Conservation (phyloP, 2,113 vertebrate genomes). For the Amphiprion percula region DNA sequence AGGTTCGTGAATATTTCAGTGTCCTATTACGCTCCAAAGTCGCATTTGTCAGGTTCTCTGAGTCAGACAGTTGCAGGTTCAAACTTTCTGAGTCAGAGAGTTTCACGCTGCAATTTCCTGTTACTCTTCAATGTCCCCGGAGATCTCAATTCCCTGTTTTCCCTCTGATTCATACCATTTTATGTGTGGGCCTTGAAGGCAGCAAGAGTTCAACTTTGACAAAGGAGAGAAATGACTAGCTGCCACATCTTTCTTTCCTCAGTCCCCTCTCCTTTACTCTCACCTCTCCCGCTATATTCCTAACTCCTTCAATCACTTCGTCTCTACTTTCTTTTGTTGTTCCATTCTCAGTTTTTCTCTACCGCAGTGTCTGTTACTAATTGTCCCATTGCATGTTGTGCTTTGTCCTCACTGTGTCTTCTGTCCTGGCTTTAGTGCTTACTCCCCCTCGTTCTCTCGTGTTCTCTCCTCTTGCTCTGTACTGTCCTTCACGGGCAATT, state of each 20-base stretch:
- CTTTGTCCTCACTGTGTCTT: constrained; percentile 14
- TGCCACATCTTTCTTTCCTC: constrained; percentile 28
- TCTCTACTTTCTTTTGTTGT: not conserved
- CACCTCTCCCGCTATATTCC: constrained; percentile 4
- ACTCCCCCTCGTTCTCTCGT: constrained; percentile 26
- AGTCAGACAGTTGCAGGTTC: constrained; percentile 55
- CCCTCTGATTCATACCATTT: constrained; percentile 57
- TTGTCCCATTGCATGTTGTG: not conserved
- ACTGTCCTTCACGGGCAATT: constrained; percentile 77
- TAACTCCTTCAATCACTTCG: not conserved
- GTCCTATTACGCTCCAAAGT: constrained; percentile 60
- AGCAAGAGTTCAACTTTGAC: constrained; percentile 47
- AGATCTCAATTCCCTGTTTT: constrained; percentile 56
- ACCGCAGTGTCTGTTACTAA: not conserved
- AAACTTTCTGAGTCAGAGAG: constrained; percentile 56
- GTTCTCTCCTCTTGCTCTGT: constrained; percentile 40
- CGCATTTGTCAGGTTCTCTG: constrained; percentile 64
- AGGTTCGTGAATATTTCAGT: constrained; percentile 73
- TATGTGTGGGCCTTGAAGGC: constrained; percentile 58
- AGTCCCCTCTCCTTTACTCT: constrained; percentile 4
- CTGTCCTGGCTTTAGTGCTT: constrained; percentile 17
- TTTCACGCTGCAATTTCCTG: constrained; percentile 58
- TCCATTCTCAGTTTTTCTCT: not conserved
- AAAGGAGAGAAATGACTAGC: constrained; percentile 49
- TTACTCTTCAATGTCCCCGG: constrained; percentile 53